These are phyloP conservation scores for Hylia prasina DNA, from an alignment of 2,113 vertebrate genomes.

Conservation along the genomic window DNA sequence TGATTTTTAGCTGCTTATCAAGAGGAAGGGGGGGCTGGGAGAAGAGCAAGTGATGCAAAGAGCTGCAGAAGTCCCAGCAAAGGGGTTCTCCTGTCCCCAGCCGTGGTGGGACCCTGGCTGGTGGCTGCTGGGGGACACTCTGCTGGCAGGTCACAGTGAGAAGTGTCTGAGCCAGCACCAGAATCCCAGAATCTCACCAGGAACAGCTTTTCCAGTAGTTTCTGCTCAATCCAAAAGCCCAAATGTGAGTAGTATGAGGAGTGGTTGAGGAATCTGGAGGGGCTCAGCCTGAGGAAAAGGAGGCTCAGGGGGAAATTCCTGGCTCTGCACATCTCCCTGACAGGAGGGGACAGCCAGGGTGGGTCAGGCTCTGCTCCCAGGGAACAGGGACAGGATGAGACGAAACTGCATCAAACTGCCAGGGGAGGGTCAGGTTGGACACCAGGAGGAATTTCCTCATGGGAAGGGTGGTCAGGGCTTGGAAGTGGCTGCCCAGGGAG, in stretches of 20 bases:
- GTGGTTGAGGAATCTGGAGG: not conserved
- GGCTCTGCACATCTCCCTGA: not conserved
- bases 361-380: accelerated
- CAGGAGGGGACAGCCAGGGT: accelerated
- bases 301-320: not conserved
- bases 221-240: not conserved
- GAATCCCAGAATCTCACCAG: not conserved
- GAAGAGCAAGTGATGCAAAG: not conserved
- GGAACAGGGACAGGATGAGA: not conserved
- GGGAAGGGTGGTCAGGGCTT: accelerated
- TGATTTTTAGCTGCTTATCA: conserved; percentile 45
- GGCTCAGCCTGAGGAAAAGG: not conserved
- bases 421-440: not conserved
- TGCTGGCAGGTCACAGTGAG: accelerated
- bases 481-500: not conserved
- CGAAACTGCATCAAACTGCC: accelerated
- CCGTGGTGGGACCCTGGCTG: accelerated
- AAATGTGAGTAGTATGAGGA: not conserved
- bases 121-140: not conserved
- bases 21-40: not conserved
- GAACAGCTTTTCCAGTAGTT: not conserved
- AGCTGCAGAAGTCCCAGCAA: not conserved
- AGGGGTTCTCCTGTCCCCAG: not conserved
- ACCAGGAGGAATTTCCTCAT: not conserved
- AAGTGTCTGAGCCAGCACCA: not conserved